phyloP scores from a whole-genome alignment of 2,888 invertebrate species.

The Eristalis arbustorum region DNA sequence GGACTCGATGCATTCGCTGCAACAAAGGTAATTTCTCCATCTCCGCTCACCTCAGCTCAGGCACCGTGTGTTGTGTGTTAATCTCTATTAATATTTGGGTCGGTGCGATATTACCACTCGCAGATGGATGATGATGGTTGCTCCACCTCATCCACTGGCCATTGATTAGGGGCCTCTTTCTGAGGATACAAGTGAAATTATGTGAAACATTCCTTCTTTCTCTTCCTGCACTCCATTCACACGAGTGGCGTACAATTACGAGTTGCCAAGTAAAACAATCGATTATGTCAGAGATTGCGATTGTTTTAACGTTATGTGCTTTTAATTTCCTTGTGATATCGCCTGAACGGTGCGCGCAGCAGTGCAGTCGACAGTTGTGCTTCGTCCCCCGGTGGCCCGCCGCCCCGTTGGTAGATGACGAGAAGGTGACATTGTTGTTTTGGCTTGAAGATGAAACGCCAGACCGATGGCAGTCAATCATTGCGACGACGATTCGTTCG shows the following conservation, averaged over 20 bases:
- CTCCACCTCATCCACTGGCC: conserved; percentile 17
- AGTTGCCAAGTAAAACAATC: conserved; percentile 12
- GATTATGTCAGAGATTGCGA: conserved; percentile 67
- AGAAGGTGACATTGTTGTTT: conserved; percentile 54
- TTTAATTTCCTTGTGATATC: conserved; percentile 67
- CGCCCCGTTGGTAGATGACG: not conserved
- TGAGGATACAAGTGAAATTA: conserved; percentile 30
- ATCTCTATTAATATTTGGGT: conserved; percentile 44
- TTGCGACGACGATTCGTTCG: conserved; percentile 39
- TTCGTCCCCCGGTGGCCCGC: not conserved
- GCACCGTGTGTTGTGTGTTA: not conserved
- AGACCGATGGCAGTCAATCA: conserved; percentile 59
- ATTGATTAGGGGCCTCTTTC: not conserved
- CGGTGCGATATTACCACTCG: conserved; percentile 23
- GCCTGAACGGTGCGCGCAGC: conserved; percentile 41
- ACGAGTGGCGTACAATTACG: conserved; percentile 10
- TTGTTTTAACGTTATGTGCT: conserved; percentile 67
- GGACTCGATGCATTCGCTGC: not conserved
- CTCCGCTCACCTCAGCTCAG: not conserved
- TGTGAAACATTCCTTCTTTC: conserved; percentile 12
- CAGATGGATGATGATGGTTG: not conserved
- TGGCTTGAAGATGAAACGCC: conserved; percentile 63
- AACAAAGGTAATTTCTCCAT: not conserved
- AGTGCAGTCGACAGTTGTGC: not conserved
- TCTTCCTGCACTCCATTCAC: conserved; percentile 40